Conservation (phyloP, 2,797 vertebrate genomes). For the Heterohyrax brucei region DNA sequence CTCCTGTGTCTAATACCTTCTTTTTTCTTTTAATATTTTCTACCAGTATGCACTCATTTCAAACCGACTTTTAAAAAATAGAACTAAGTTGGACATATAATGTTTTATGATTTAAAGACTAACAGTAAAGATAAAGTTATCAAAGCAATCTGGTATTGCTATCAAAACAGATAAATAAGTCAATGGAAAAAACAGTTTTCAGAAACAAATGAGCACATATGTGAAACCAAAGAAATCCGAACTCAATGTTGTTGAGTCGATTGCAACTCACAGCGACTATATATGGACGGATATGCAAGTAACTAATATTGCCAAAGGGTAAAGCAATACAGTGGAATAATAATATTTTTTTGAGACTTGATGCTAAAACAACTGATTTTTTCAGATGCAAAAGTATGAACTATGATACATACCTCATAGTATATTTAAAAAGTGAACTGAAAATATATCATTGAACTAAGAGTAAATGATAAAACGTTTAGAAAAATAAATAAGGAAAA, state of each 20-base stretch:
- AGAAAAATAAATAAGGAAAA: neutral
- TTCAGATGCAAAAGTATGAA: neutral
- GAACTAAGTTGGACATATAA: neutral
- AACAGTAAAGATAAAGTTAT: neutral
- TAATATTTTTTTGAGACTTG: neutral
- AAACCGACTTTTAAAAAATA: neutral
- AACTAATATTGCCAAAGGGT: neutral
- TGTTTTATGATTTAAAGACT: neutral
- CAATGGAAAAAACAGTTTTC: neutral
- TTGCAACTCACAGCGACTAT: no score
- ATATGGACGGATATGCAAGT: no score
- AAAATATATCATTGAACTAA: neutral
- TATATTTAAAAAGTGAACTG: neutral
- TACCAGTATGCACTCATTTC: neutral
- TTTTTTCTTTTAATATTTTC: neutral
- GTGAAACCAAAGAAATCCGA: neutral
- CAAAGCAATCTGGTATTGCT: neutral
- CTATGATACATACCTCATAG: neutral
- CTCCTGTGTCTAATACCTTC: neutral
- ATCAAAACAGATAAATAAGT: neutral
- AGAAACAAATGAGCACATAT: neutral
- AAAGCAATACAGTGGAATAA: neutral
- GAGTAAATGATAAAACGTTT: neutral
- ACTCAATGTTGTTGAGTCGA: no score
- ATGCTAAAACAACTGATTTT: neutral